These are phyloP conservation scores for Cheilosia variabilis DNA, from an alignment of 2,888 invertebrate genomes.

Conservation along the genomic window DNA sequence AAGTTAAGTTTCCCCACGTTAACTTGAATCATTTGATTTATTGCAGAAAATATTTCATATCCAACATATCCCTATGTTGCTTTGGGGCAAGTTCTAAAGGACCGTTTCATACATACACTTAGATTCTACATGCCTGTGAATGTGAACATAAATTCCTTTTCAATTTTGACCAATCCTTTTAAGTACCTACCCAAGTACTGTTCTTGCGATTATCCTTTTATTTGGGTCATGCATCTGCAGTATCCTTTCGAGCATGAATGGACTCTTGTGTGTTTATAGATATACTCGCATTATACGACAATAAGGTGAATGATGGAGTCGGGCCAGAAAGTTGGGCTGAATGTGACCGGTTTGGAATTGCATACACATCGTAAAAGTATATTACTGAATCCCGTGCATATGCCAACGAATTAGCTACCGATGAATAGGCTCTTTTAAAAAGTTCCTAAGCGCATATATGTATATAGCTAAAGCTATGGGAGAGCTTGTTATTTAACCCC, in stretches of 20 bases:
- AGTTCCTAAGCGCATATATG: not conserved
- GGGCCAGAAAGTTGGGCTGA: not conserved
- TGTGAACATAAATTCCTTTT: constrained; percentile 14
- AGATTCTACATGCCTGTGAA: not conserved
- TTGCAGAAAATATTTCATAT: too few species aligned
- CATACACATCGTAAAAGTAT: too few species aligned
- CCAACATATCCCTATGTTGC: too few species aligned
- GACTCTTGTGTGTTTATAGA: constrained; percentile 16
- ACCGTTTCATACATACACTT: too few species aligned
- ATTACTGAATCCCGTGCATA: constrained; percentile 44
- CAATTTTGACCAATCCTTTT: constrained; percentile 15
- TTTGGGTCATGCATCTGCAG: constrained; percentile 71
- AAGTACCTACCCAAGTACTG: constrained; percentile 6
- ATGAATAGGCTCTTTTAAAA: constrained; percentile 37
- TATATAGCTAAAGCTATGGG: not conserved
- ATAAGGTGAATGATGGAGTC: constrained; percentile 13
- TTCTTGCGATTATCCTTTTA: constrained; percentile 52
- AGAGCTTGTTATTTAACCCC: too few species aligned
- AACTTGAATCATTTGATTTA: too few species aligned
- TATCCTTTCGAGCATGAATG: constrained; percentile 54
- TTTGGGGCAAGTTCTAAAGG: too few species aligned
- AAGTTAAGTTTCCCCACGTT: too few species aligned
- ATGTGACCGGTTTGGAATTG: too few species aligned
- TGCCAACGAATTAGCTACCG: constrained; percentile 39
- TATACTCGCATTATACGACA: constrained; percentile 10